Evolutionary conservation across 1,140 invertebrate species (phyloP), one percentile per base, ranked within the genome.

Genomic region (Ips nitidus): DNA sequence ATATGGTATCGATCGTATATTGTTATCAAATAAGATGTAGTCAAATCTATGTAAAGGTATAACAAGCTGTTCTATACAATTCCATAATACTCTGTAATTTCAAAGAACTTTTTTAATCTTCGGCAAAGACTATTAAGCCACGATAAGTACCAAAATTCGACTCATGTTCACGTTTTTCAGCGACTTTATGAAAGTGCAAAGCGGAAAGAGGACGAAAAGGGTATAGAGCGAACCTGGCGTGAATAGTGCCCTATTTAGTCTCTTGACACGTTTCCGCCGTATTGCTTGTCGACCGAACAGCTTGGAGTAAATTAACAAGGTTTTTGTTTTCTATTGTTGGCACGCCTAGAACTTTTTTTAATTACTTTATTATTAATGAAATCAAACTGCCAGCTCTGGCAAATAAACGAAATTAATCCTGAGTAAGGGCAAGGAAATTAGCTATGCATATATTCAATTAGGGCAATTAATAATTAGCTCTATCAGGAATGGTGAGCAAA

Each of bases 161-260:
- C 22, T 3, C 45, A 8, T 50, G 45, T 50, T 50, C 3, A 22
- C 50, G 39, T 64, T 64, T 64, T 53, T 41, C 41, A 43, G 62
- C 36, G 41, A 53, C 39, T 53, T 55, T 55, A 64, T 42, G 50
- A 43, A 53, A n/a, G 50, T 64, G 40, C 37, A 37, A 41, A 55
- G n/a, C 39, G 40, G 41, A 64, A 45, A 53, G 52, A 41, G 38
- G 22, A 38, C 47, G 47, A 53, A 64, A 55, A 64, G 52, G 52
- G 62, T 64, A 64, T 53, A 64, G 52, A 42, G 62, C 39, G 42
- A 8, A 41, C 50, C 40, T 41, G 7, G 62, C 39, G 1, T 55
- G 62, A 64, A 64, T 64, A 64, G 62, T 53, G 52, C 50, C 62
- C 47, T 64, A 64, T 64, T 64, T 64, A 64, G 52, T 64, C 62